Conservation (phyloP, 2,113 vertebrate species). For the Muscicapa adusta region DNA sequence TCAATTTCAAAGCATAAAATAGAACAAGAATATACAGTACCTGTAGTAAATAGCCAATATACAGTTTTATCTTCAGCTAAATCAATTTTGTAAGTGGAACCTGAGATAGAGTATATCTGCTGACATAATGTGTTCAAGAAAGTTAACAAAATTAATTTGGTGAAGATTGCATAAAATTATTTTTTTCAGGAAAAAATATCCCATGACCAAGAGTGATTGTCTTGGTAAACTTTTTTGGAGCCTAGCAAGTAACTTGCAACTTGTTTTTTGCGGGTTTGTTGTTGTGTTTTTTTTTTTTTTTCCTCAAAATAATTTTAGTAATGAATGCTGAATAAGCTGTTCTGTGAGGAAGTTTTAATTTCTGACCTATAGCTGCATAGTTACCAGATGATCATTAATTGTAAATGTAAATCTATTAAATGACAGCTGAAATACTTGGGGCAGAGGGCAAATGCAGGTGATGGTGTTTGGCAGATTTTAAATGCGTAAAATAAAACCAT, state of each 20-base stretch:
- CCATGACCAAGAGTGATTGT: background rate
- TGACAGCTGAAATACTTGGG: background rate
- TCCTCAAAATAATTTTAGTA: background rate
- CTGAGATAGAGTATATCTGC: background rate
- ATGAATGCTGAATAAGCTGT: background rate
- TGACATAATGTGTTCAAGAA: slow-evolving; percentile 6
- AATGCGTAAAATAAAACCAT: background rate
- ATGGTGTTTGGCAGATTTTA: background rate
- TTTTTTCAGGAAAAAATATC: background rate
- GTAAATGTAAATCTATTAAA: slow-evolving; percentile 47
- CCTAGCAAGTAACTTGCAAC: background rate
- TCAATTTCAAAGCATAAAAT: slow-evolving; percentile 68
- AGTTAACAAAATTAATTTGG: slow-evolving; percentile 49
- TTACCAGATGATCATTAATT: slow-evolving; percentile 12
- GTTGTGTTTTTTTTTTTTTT: background rate
- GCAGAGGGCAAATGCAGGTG: background rate
- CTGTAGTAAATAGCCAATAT: slow-evolving; percentile 58
- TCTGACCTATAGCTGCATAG: background rate
- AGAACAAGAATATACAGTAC: slow-evolving; percentile 42
- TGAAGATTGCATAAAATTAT: background rate
- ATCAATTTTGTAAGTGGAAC: slow-evolving; percentile 55
- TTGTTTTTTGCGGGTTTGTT: background rate
- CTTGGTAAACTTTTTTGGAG: background rate
- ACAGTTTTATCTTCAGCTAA: slow-evolving; percentile 49
- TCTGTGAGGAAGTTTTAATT: background rate